Base-by-base conservation (phyloP, 2,888 invertebrate species). In the Cryptocephalus primarius region DNA sequence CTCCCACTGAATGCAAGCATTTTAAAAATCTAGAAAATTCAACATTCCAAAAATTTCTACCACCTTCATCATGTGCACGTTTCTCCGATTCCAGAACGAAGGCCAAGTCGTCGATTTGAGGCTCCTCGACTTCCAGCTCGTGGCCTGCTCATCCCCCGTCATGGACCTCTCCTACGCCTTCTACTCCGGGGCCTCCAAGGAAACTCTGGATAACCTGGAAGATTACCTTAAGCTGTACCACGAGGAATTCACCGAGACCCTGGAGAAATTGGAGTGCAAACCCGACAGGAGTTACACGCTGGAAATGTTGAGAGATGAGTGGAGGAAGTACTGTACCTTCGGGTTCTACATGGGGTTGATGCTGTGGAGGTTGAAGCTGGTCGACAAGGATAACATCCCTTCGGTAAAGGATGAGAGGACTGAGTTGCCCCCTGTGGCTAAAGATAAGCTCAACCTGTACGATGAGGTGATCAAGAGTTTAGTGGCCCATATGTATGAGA, bases 121-220 rank as follows among this genome's bases (percentile, higher is more conserved):
- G 12, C 41, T 56, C 6, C 31, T 55, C 8, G 55, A 56, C 40
- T 56, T 47, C 43, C 55, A 56, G 42, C 12, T 55, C 1, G 11
- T 42, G 3, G 41, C 39, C 32, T n/a, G 14, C 4, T 48, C 44
- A 1, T 46, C 44, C 40, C 55, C 55, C 1, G 59, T 48, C 10
- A 43, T 48, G 38, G 64, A 65, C 46, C 45, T 65, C 39, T 45
- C 56, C 6, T 63, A 63, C 43, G 46, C 55, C 43, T 31, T 65
- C 8, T 62, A 58, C 42, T 57, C 57, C 11, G 60, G 59, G 32
- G 53, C 53, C 40, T 45, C 55, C 4, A 54, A 53, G n/a, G 54
- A 60, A 32, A 43, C 57, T 13, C 48, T 60, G 4, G 43, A 56
- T 40, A 44, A 60, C 13, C 58, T 53, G 11, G 53, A 63, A n/a